These are phyloP conservation scores for Microlaimidae sp. DNA, from an alignment of 2,888 invertebrate genomes.

Conservation along the genomic window DNA sequence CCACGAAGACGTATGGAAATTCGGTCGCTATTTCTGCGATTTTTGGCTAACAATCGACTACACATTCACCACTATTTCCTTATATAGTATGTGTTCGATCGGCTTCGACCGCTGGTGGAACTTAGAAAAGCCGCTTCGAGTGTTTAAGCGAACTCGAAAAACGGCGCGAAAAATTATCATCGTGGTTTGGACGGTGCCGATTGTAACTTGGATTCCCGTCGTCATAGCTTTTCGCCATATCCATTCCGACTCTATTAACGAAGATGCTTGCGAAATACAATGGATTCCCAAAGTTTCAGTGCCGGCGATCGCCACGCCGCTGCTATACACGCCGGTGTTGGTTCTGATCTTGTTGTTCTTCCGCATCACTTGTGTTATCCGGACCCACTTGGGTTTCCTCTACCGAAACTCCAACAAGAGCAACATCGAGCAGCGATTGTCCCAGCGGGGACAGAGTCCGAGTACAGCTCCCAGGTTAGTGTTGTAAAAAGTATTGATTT, in stretches of 20 bases:
- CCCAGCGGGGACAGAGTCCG: no score
- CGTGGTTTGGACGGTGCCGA: constrained; percentile 19
- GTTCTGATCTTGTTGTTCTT: constrained; percentile 14
- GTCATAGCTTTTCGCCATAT: constrained; percentile 9
- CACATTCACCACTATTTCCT: constrained; percentile 17
- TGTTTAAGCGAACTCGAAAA: constrained; percentile 16
- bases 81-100: constrained; percentile 20
- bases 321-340: constrained; percentile 17
- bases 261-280: constrained; percentile 12
- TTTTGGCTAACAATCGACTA: constrained; percentile 20
- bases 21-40: constrained; percentile 13
- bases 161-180: constrained; percentile 15
- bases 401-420: constrained; percentile 1
- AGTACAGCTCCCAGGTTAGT: no score
- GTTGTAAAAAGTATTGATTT: no score
- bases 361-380: constrained; percentile 17
- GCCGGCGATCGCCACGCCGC: constrained; percentile 11
- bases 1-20: neutral
- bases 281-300: constrained; percentile 16
- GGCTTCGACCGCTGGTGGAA: constrained; percentile 19
- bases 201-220: constrained; percentile 19
- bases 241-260: neutral
- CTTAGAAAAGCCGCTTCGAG: constrained; percentile 18
- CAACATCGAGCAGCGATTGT: no score
- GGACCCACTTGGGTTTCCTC: constrained; percentile 8